phyloP scores from a whole-genome alignment of 2,113 vertebrate species.

The Chamaea fasciata region DNA sequence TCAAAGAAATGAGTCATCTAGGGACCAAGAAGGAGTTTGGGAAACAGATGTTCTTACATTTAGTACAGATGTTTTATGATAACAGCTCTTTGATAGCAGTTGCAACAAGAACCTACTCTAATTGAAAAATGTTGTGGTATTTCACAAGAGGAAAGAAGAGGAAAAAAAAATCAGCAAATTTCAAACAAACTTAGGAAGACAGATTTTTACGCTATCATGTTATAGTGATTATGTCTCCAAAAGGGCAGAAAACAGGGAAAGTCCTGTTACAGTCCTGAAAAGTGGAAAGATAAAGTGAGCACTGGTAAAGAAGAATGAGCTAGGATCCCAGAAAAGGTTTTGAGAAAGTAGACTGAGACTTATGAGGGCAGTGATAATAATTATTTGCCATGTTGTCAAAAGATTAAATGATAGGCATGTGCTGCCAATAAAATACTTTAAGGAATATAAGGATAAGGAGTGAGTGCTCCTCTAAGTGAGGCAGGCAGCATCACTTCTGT shows the following conservation, averaged over 20 bases:
- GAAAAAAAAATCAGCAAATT: not conserved
- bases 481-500: not conserved
- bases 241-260: not conserved
- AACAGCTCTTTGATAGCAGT: constrained; percentile 37
- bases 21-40: constrained; percentile 20
- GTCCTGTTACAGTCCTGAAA: not conserved
- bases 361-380: not conserved
- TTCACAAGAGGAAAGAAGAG: not conserved
- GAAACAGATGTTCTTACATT: constrained; percentile 61
- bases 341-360: not conserved
- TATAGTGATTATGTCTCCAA: not conserved
- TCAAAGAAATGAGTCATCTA: constrained; percentile 39
- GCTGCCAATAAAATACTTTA: not conserved
- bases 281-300: not conserved
- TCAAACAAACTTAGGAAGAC: not conserved
- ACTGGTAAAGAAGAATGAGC: not conserved
- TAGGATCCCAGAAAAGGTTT: not conserved
- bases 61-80: constrained; percentile 62
- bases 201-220: not conserved
- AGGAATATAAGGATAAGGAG: not conserved
- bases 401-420: not conserved
- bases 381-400: not conserved
- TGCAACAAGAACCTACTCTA: constrained; percentile 25
- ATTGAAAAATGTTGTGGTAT: constrained; percentile 37
- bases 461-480: not conserved